These are phyloP conservation scores for Antedon mediterranea DNA, from an alignment of 53 echinoderm and acorn worm species.

Conservation along the genomic window DNA sequence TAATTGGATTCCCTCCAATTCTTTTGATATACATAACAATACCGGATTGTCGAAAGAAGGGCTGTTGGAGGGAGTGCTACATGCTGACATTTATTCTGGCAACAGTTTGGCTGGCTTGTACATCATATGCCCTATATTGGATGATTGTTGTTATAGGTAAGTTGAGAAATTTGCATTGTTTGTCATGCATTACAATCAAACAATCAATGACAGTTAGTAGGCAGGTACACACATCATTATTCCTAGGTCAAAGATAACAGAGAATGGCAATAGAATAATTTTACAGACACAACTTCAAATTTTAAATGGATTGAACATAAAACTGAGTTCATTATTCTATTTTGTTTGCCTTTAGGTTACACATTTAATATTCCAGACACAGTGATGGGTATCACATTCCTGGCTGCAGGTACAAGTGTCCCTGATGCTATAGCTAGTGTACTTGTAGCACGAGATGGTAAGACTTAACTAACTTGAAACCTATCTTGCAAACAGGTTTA, in stretches of 20 bases:
- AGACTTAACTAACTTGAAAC: too few relatives aligned
- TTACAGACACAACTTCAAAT: too few relatives aligned
- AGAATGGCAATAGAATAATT: too few relatives aligned
- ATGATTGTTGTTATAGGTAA: not conserved
- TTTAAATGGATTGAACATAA: not conserved
- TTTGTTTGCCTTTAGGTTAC: not conserved
- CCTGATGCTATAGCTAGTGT: slow-evolving; percentile 8
- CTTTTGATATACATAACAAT: slow-evolving; percentile 1
- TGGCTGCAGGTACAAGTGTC: slow-evolving; percentile 6
- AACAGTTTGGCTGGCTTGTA: not conserved
- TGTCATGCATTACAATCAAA: too few relatives aligned
- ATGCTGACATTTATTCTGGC: not conserved
- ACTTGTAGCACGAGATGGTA: slow-evolving; percentile 10
- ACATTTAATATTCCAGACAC: slow-evolving; percentile 6
- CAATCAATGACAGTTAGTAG: too few relatives aligned
- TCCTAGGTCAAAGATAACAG: too few relatives aligned
- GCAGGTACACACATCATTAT: too few relatives aligned
- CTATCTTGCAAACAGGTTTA: too few relatives aligned
- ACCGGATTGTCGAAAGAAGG: slow-evolving; percentile 4
- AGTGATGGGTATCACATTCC: slow-evolving; percentile 7
- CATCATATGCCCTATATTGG: not conserved
- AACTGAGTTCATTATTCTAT: not conserved
- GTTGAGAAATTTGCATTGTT: too few relatives aligned
- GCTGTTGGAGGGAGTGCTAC: not conserved
- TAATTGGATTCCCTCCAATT: not conserved